phyloP scores from a whole-genome alignment of 2,797 vertebrate genomes.

The Muraenolepis orangiensis region DNA sequence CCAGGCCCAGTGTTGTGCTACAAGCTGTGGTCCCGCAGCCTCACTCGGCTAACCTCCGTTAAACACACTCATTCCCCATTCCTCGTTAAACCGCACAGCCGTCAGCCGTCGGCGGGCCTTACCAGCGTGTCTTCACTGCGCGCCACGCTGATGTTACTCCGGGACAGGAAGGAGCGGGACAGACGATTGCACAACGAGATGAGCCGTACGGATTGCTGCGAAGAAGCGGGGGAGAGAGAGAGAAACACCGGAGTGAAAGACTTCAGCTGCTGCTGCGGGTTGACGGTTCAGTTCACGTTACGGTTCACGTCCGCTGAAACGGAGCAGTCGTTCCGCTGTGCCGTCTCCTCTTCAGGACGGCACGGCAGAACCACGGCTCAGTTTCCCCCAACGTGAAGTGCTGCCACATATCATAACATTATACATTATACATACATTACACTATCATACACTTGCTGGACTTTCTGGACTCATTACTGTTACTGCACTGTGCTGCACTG shows the following conservation, averaged over 20 bases:
- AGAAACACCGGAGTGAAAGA: background rate
- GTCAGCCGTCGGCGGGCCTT: slow-evolving; percentile 53
- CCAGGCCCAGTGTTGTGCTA: background rate
- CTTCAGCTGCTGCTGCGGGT: background rate
- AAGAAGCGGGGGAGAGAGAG: slow-evolving; percentile 39
- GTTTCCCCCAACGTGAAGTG: too few species aligned
- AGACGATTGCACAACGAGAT: slow-evolving; percentile 99
- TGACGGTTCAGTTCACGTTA: background rate
- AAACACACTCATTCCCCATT: background rate
- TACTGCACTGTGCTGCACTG: too few species aligned
- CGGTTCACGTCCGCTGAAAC: too few species aligned
- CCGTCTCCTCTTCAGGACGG: too few species aligned
- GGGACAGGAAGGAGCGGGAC: slow-evolving; percentile 96
- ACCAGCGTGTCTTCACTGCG: slow-evolving; percentile 97
- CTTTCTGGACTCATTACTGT: too few species aligned
- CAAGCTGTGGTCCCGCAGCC: background rate
- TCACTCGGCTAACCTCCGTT: background rate
- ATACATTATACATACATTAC: too few species aligned
- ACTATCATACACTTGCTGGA: too few species aligned
- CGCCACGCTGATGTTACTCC: slow-evolving; percentile 96
- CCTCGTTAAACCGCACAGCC: background rate
- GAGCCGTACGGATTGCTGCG: slow-evolving; percentile 97
- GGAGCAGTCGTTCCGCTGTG: too few species aligned
- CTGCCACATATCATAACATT: too few species aligned
- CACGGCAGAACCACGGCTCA: too few species aligned